Evolutionary conservation across 2,888 invertebrate species (phyloP).

Genomic region (Xanthia togata): DNA sequence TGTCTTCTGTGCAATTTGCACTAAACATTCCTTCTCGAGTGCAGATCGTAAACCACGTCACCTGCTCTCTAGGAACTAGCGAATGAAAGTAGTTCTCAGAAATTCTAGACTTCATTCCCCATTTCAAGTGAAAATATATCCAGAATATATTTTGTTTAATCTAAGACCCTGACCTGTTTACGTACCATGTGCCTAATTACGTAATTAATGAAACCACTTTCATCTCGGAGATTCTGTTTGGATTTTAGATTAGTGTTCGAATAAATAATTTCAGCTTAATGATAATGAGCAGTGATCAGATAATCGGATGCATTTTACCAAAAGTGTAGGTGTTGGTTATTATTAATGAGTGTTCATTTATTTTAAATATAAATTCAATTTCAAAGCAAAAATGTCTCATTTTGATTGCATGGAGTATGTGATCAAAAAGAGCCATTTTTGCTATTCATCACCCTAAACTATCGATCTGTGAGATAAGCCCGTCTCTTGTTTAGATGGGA

Average conservation of each 20-base stretch:
- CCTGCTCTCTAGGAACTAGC: slow-evolving; percentile 65
- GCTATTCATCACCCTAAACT: neutral
- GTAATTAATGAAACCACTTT: slow-evolving; percentile 57
- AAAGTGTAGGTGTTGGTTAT: no score
- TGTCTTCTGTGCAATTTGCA: slow-evolving; percentile 77
- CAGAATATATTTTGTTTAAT: slow-evolving; percentile 52
- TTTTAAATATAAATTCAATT: neutral
- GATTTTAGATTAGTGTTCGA: slow-evolving; percentile 36
- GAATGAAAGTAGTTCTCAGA: slow-evolving; percentile 63
- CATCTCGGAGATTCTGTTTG: slow-evolving; percentile 50
- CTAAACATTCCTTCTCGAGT: slow-evolving; percentile 76
- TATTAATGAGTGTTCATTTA: slow-evolving; percentile 29
- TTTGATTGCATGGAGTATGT: no score
- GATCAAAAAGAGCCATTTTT: no score
- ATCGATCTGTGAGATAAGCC: slow-evolving; percentile 14
- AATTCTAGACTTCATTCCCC: slow-evolving; percentile 64
- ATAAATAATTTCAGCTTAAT: slow-evolving; percentile 25
- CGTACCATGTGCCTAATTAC: slow-evolving; percentile 48
- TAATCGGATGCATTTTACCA: no score
- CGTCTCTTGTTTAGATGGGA: neutral
- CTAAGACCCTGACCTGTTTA: slow-evolving; percentile 37
- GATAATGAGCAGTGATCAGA: no score
- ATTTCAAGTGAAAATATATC: slow-evolving; percentile 61
- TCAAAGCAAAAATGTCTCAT: neutral
- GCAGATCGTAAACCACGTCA: slow-evolving; percentile 78